Conservation (phyloP, 2,797 vertebrate genomes). For the Microctenopoma stevenorrisi region DNA sequence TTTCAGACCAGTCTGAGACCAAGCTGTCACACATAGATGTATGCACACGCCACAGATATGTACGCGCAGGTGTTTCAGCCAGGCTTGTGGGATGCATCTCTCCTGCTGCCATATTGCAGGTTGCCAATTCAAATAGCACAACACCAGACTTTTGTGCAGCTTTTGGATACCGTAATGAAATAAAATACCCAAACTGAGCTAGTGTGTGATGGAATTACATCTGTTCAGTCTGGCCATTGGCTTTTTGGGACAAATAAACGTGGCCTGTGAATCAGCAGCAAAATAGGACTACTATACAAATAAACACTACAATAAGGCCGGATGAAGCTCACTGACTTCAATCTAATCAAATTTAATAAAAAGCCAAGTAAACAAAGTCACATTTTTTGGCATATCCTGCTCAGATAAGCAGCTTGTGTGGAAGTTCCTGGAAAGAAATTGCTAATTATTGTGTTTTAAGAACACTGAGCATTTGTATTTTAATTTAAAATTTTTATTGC, state of each 20-base stretch:
- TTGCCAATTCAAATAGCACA: neutral
- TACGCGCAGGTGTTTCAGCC: neutral
- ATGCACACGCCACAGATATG: neutral
- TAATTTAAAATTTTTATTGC: neutral
- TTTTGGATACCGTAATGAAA: neutral
- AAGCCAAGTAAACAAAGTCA: no score
- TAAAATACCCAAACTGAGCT: neutral
- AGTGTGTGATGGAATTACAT: neutral
- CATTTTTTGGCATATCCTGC: neutral
- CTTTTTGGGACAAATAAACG: no score
- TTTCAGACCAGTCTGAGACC: constrained; percentile 7
- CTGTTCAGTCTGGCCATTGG: neutral
- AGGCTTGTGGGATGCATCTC: neutral
- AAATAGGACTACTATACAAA: no score
- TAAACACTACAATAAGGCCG: no score
- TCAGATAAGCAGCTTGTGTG: neutral
- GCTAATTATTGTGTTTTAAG: neutral
- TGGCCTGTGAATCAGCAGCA: no score
- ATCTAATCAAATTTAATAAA: no score
- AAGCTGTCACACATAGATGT: constrained; percentile 10
- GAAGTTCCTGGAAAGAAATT: neutral
- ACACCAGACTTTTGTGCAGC: neutral
- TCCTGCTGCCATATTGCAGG: neutral
- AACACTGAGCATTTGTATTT: neutral
- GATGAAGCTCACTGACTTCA: no score